Evolutionary conservation across 2,888 invertebrate species (phyloP).

Genomic region (Lycia hirtaria): DNA sequence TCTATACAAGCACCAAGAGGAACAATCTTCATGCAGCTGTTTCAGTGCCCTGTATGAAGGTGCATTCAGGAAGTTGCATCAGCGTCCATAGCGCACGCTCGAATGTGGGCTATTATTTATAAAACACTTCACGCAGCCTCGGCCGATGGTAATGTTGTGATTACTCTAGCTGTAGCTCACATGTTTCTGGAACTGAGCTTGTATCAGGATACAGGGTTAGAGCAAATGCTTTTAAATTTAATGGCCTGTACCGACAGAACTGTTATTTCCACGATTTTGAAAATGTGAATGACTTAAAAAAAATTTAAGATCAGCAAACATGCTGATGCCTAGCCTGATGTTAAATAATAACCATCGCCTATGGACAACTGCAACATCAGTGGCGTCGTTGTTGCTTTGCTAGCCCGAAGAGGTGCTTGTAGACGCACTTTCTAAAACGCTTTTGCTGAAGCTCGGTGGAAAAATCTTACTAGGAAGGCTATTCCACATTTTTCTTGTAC

Average conservation of each 20-base stretch:
- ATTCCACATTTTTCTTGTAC: background rate
- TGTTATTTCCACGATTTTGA: no score
- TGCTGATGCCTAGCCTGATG: no score
- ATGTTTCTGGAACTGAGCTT: background rate
- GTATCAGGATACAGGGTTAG: slow-evolving; percentile 9
- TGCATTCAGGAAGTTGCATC: slow-evolving; percentile 53
- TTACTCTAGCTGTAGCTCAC: slow-evolving; percentile 25
- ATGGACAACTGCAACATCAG: no score
- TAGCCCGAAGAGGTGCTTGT: no score
- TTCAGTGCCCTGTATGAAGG: slow-evolving; percentile 7
- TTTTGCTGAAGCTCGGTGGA: no score
- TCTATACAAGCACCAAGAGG: background rate
- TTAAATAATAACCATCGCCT: no score
- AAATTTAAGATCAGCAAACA: no score
- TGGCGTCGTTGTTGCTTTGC: no score
- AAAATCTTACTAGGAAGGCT: no score
- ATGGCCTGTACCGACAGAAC: no score
- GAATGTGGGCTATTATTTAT: slow-evolving; percentile 71
- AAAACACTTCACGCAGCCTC: slow-evolving; percentile 62
- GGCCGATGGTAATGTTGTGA: slow-evolving; percentile 51
- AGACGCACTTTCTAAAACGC: no score
- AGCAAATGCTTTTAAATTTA: background rate
- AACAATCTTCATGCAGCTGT: background rate
- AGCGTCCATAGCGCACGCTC: slow-evolving; percentile 57
- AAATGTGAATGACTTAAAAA: no score